Evolutionary conservation across 2,797 vertebrate genomes (phyloP).

Genomic region (Arnoldichthys spilopterus): DNA sequence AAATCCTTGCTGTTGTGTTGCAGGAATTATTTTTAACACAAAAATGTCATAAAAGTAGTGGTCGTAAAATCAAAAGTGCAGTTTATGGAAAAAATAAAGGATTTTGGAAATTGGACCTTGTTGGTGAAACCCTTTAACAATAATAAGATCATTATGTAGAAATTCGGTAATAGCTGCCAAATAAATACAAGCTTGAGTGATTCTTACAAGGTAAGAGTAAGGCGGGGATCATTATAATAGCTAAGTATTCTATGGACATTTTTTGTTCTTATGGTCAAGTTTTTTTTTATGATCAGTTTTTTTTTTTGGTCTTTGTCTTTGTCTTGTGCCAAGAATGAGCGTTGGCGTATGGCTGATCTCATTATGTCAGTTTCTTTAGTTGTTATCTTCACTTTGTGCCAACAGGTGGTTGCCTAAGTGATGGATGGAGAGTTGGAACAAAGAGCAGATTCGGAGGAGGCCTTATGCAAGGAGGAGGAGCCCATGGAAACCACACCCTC

Average conservation of each 20-base stretch:
- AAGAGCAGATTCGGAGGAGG: conserved; percentile 71
- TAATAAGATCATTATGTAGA: background rate
- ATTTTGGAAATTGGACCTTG: background rate
- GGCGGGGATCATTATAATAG: background rate
- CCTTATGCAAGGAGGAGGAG: conserved; percentile 75
- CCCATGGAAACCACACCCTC: conserved; percentile 87
- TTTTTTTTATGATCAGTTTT: background rate
- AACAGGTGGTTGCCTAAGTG: conserved; percentile 84
- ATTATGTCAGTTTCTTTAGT: background rate
- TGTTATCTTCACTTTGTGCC: conserved; percentile 53
- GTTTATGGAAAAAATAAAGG: no score
- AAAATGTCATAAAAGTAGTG: no score
- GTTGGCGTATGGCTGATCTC: background rate
- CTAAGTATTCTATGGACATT: background rate
- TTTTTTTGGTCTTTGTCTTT: background rate
- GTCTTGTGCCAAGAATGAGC: no score
- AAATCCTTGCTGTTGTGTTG: background rate
- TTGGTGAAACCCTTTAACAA: background rate
- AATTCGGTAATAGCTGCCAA: background rate
- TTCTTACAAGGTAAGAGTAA: background rate
- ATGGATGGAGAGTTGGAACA: conserved; percentile 88
- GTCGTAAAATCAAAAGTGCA: background rate
- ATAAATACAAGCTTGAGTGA: background rate
- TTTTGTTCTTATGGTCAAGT: background rate
- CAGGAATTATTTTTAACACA: conserved; percentile 4